Conservation (phyloP, 2,113 vertebrate genomes). For the Neodontobutis hainanensis region DNA sequence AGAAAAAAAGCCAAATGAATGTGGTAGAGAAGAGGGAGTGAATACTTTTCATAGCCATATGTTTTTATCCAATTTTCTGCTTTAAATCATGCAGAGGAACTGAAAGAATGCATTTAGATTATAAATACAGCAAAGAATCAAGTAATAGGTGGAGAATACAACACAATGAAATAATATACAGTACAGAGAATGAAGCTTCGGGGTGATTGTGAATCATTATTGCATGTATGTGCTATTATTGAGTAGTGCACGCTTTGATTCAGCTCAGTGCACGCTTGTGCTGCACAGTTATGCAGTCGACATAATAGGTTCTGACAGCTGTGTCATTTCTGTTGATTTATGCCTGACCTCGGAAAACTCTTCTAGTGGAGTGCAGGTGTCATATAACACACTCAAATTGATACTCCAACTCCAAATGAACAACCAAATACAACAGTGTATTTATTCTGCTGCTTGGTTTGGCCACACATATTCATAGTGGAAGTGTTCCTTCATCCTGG, state of each 20-base stretch:
- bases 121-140: background rate
- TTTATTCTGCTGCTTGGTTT: background rate
- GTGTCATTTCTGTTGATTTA: conserved; percentile 80
- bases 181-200: too few species aligned
- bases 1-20: too few species aligned
- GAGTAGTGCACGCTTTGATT: conserved; percentile 36
- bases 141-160: background rate
- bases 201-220: background rate
- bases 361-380: conserved; percentile 58
- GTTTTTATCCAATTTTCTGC: too few species aligned
- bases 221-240: conserved; percentile 10
- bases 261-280: conserved; percentile 46
- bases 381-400: too few species aligned
- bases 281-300: conserved; percentile 46
- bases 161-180: background rate
- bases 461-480: too few species aligned
- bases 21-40: too few species aligned
- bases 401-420: too few species aligned
- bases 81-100: conserved; percentile 3
- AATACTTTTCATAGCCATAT: too few species aligned
- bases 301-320: conserved; percentile 78
- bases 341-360: conserved; percentile 70
- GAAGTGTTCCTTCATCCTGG: too few species aligned
- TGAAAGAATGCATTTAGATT: background rate
- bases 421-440: background rate